A percentile compares a stretch with the other conserved stretches of the same genome.
phyloP scores from a whole-genome alignment of 2,113 vertebrate species.

The Tapirus terrestris region DNA sequence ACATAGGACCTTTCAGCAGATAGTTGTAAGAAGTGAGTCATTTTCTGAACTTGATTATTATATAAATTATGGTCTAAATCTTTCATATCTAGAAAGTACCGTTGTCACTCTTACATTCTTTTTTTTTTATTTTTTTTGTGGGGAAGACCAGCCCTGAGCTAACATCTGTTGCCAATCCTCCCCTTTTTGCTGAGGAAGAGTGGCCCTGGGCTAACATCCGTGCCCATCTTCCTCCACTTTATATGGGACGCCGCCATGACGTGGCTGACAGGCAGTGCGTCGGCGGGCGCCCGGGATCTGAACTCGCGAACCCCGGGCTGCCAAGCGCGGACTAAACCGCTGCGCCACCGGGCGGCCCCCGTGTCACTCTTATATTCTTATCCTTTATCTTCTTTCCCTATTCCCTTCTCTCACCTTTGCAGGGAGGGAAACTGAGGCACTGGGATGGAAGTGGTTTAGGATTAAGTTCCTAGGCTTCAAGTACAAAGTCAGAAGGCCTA shows the following conservation, averaged over 20 bases:
- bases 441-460: not conserved
- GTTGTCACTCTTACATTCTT: not conserved
- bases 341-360: too few species aligned
- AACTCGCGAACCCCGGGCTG: too few species aligned
- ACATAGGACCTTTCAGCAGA: not conserved
- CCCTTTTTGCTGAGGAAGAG: too few species aligned
- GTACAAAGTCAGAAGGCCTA: not conserved
- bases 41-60: conserved; percentile 1
- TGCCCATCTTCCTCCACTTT: too few species aligned
- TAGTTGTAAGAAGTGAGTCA: conserved; percentile 35
- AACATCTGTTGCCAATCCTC: too few species aligned
- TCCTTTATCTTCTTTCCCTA: not conserved
- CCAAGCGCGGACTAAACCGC: too few species aligned
- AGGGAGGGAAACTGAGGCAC: conserved; percentile 2
- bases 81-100: not conserved
- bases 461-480: conserved; percentile 6
- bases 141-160: too few species aligned
- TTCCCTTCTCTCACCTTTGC: not conserved
- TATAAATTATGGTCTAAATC: not conserved
- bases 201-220: too few species aligned
- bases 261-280: too few species aligned
- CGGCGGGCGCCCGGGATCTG: too few species aligned
- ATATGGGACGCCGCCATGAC: too few species aligned
- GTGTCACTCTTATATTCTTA: not conserved
- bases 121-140: too few species aligned